Evolutionary conservation across 2,797 vertebrate genomes (phyloP).

Genomic region (Gephyroberyx darwinii): DNA sequence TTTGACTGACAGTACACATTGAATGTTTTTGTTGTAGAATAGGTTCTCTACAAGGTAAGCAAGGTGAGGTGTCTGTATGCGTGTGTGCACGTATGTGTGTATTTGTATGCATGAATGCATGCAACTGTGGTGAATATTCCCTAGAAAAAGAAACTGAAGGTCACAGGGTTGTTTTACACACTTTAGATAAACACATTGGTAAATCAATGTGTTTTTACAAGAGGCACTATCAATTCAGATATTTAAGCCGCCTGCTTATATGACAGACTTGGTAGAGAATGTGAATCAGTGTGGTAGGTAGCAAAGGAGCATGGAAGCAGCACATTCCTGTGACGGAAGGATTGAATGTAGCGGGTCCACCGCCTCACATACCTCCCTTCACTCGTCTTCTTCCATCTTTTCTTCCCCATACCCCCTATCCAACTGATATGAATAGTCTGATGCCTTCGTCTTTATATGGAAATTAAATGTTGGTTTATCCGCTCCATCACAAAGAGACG

Average conservation of each 20-base stretch:
- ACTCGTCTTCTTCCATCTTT: not conserved
- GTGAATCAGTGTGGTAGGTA: too few species aligned
- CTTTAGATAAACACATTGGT: constrained; percentile 19
- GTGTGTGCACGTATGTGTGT: too few species aligned
- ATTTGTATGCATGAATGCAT: not conserved
- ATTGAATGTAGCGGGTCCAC: too few species aligned
- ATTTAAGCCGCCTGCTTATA: constrained; percentile 37
- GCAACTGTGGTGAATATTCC: not conserved
- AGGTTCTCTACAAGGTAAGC: not conserved
- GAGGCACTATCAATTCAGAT: constrained; percentile 27
- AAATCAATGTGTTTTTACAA: constrained; percentile 47
- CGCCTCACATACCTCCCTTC: too few species aligned
- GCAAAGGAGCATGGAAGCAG: constrained; percentile 23
- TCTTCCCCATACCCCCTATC: too few species aligned
- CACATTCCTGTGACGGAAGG: not conserved
- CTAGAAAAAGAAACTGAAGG: constrained; percentile 39
- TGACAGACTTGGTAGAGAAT: constrained; percentile 28
- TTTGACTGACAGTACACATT: not conserved
- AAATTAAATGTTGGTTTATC: constrained; percentile 4
- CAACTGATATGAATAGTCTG: too few species aligned
- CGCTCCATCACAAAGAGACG: not conserved
- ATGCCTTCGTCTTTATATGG: constrained; percentile 5
- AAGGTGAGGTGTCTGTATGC: too few species aligned
- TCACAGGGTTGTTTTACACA: constrained; percentile 39
- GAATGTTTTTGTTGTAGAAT: not conserved